These are phyloP conservation scores for Sciaenops ocellatus DNA, from an alignment of 2,797 vertebrate species.

Conservation along the genomic window DNA sequence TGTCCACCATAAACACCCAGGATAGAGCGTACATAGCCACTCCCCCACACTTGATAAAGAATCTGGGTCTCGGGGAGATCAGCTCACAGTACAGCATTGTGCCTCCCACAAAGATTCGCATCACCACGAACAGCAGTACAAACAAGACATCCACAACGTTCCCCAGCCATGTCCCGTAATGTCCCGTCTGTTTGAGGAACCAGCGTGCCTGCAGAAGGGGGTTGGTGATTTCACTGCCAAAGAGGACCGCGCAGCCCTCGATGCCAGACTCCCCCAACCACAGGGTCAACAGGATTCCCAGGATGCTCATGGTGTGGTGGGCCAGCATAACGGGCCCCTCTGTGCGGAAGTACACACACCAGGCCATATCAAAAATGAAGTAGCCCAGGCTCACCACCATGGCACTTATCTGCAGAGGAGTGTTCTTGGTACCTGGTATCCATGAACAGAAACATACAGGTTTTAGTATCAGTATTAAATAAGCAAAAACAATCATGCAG, in stretches of 20 bases:
- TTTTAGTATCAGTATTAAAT: background rate
- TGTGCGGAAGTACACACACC: constrained; percentile 95
- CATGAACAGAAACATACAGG: constrained; percentile 37
- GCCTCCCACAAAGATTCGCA: constrained; percentile 95
- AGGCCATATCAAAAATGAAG: constrained; percentile 97
- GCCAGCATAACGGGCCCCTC: constrained; percentile 95
- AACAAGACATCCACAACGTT: constrained; percentile 93
- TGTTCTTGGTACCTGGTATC: constrained; percentile 91
- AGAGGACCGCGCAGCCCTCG: constrained; percentile 94
- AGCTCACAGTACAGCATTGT: constrained; percentile 96
- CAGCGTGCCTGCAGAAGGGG: constrained; percentile 96
- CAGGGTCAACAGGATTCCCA: constrained; percentile 92
- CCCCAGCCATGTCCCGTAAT: constrained; percentile 86
- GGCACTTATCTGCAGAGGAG: constrained; percentile 90
- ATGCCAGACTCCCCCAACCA: constrained; percentile 92
- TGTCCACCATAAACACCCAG: constrained; percentile 96
- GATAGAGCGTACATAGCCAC: constrained; percentile 94
- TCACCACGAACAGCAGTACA: constrained; percentile 91
- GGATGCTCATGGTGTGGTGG: constrained; percentile 95
- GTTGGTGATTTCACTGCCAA: constrained; percentile 97
- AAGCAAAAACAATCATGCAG: background rate
- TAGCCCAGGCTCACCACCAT: constrained; percentile 95
- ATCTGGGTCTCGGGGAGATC: constrained; percentile 90
- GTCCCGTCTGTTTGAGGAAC: constrained; percentile 94
- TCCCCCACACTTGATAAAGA: constrained; percentile 94